Percentiles rank a stretch among this genome's conserved stretches.
Conservation (phyloP, 2,797 vertebrate species). For the Rhinella marina region DNA sequence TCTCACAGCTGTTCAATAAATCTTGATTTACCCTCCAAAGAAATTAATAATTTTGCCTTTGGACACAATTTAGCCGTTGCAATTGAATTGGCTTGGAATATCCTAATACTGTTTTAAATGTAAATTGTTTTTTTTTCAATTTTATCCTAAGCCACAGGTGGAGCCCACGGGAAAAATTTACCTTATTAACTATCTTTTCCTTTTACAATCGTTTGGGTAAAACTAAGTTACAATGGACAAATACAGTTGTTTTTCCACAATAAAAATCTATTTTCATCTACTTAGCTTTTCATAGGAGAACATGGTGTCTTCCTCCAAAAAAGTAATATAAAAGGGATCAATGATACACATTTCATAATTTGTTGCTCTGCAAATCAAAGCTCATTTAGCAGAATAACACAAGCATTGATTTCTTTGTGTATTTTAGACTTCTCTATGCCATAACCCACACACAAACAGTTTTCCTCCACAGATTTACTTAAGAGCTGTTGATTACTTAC, state of each 20-base stretch:
- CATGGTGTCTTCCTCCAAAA: conserved; percentile 38
- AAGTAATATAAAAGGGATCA: conserved; percentile 32
- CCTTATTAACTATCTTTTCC: conserved; percentile 67
- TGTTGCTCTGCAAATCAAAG: conserved; percentile 62
- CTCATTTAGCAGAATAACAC: conserved; percentile 52
- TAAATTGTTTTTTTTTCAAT: conserved; percentile 72
- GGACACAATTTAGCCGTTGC: conserved; percentile 80
- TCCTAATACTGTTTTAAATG: conserved; percentile 72
- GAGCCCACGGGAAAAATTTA: conserved; percentile 67
- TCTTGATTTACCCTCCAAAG: conserved; percentile 90
- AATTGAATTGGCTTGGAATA: conserved; percentile 71
- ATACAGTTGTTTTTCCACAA: conserved; percentile 50
- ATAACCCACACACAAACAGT: conserved; percentile 39
- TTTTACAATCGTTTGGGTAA: conserved; percentile 62
- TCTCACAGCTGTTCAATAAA: conserved; percentile 88
- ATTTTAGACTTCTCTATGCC: conserved; percentile 47
- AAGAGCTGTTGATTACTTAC: conserved; percentile 42
- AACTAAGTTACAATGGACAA: conserved; percentile 64
- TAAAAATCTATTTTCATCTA: conserved; percentile 63
- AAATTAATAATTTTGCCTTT: conserved; percentile 85
- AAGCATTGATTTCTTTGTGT: conserved; percentile 52
- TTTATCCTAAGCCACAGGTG: conserved; percentile 68
- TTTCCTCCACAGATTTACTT: conserved; percentile 37
- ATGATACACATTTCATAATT: conserved; percentile 43
- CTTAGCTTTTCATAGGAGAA: conserved; percentile 49